Evolutionary conservation across 2,113 vertebrate species (phyloP).

Genomic region (Natator depressus): DNA sequence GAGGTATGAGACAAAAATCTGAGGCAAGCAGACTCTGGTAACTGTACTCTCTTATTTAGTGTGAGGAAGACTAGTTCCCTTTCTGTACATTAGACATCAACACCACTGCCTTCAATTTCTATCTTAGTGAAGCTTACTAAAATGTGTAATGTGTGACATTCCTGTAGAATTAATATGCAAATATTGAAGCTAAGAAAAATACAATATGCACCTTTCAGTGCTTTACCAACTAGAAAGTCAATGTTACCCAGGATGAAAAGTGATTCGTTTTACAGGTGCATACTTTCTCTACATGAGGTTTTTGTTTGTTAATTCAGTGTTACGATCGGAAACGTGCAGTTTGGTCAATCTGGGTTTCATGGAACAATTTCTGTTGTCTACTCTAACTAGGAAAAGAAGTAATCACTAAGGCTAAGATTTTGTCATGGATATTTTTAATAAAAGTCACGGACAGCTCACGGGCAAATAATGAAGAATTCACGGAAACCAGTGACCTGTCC

Average conservation of each 20-base stretch:
- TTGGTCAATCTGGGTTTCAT: not conserved
- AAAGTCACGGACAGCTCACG: too few relatives aligned
- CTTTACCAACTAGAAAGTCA: not conserved
- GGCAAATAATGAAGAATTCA: too few relatives aligned
- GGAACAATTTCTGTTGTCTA: not conserved
- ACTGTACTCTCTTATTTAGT: not conserved
- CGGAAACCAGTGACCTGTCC: too few relatives aligned
- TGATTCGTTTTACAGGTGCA: not conserved
- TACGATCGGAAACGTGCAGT: conserved; percentile 20
- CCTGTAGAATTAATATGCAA: not conserved
- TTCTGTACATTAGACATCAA: not conserved
- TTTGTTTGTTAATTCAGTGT: conserved; percentile 19
- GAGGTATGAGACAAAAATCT: not conserved
- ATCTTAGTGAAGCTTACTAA: not conserved
- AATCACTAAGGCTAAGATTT: not conserved
- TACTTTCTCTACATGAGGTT: not conserved
- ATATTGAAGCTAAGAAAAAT: not conserved
- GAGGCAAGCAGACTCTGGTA: not conserved
- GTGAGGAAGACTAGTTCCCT: not conserved
- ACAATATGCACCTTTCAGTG: not conserved
- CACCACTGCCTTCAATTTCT: not conserved
- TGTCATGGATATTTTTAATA: too few relatives aligned
- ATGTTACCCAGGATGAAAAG: not conserved
- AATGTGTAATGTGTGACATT: not conserved
- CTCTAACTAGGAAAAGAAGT: not conserved